Base-by-base conservation (phyloP, 2,797 vertebrate genomes). In the Schizothorax lantsangensis region DNA sequence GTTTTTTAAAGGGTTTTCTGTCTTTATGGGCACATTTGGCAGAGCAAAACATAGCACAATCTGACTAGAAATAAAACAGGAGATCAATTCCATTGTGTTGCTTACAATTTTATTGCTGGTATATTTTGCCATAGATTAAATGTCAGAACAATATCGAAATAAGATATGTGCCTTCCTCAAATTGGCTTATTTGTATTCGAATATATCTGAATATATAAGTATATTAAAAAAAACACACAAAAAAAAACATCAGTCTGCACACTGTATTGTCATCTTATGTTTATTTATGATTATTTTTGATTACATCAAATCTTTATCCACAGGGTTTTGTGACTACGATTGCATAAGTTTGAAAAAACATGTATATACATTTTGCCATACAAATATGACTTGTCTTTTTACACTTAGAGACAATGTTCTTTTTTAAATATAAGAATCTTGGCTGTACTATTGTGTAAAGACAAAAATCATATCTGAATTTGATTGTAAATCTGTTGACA, bases 51-150 rank as follows among this genome's bases (percentile, higher is more conserved):
- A 2, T n/a, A 5, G 7, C 3, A 33, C 52, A 33, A 54, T 54
- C 17, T 54, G 19, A 77, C 47, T 23, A 6, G 74, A 77, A 77
- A 54, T 77, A 77, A 77, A 77, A 36, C 10, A 19, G n/a, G 26
- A 74, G 7, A 19, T 54, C 19, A 36, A 14, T 54, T 9, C 30
- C 30, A 54, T 7, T 77, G 47, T 54, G 74, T 77, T 52, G 47
- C 26, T 75, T 75, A 10, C 17, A 12, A 4, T 52, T 52, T 21
- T 77, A 52, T 21, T 75, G 40, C 23, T 74, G 12, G 43, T 49
- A 30, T 47, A 21, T 75, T 52, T 74, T 1, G 17, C 15, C 9
- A 19, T 75, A 19, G 26, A 75, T 30, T 75, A 49, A 75, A 75
- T 73, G 71, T 45, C 43, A 47, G 6, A 73, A n/a, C 23, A 45